phyloP scores from a whole-genome alignment of 2,888 invertebrate species.

The Coremacera marginata region DNA sequence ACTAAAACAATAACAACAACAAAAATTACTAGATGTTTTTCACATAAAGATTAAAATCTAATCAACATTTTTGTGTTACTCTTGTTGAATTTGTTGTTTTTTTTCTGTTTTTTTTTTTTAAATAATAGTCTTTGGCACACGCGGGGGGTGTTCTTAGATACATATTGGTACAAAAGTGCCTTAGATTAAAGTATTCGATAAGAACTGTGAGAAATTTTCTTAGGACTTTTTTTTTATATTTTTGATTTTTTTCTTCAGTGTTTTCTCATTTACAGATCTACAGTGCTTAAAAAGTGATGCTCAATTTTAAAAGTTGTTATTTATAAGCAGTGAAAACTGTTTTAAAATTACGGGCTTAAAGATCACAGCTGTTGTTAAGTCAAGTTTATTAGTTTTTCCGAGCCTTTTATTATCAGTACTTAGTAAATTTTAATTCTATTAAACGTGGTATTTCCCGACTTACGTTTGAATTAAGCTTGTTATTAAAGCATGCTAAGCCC shows the following conservation, averaged over 20 bases:
- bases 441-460: not conserved
- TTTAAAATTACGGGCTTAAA: too few relatives aligned
- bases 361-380: too few relatives aligned
- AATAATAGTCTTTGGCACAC: conserved; percentile 58
- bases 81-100: not conserved
- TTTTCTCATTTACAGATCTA: too few relatives aligned
- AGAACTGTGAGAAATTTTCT: conserved; percentile 18
- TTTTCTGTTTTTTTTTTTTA: conserved; percentile 13
- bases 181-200: not conserved
- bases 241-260: too few relatives aligned
- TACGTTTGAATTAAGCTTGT: not conserved
- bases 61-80: conserved; percentile 48
- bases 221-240: not conserved
- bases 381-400: too few relatives aligned
- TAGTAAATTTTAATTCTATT: too few relatives aligned
- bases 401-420: too few relatives aligned
- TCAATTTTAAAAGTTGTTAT: too few relatives aligned
- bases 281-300: too few relatives aligned
- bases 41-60: conserved; percentile 67
- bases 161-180: not conserved
- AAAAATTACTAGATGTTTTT: conserved; percentile 64
- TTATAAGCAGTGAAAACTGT: too few relatives aligned
- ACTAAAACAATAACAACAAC: conserved; percentile 31
- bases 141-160: conserved; percentile 55
- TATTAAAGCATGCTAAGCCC: not conserved